These are phyloP conservation scores for Lepidonotus clava DNA, from an alignment of 2,888 invertebrate genomes.

Conservation along the genomic window DNA sequence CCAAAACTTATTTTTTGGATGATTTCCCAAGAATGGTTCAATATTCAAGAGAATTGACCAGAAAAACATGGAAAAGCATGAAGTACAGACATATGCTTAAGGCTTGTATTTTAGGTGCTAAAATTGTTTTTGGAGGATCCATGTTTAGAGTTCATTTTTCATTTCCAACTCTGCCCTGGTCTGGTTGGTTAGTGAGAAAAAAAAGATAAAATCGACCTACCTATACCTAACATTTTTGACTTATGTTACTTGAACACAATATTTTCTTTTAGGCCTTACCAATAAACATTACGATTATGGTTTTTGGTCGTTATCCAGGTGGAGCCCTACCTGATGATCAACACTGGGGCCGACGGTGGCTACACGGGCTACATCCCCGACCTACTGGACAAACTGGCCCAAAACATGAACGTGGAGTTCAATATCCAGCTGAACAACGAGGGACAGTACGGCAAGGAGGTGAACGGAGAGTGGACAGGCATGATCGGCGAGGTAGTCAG, in stretches of 20 bases:
- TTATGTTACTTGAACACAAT: not conserved
- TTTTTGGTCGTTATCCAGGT: not conserved
- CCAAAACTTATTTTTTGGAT: too few species aligned
- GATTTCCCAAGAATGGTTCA: too few species aligned
- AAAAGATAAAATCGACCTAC: too few species aligned
- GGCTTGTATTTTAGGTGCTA: too few species aligned
- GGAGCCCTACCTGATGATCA: not conserved
- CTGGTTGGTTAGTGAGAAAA: too few species aligned
- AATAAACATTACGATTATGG: not conserved
- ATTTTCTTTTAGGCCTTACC: not conserved
- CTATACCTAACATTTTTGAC: not conserved
- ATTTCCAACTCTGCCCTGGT: not conserved
- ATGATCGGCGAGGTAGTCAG: constrained; percentile 44
- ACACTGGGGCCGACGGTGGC: not conserved
- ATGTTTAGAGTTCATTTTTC: not conserved
- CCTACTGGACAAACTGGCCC: not conserved
- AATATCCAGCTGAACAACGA: not conserved
- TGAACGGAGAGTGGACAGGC: not conserved
- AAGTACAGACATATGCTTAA: too few species aligned
- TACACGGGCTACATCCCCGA: constrained; percentile 29
- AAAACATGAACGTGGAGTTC: constrained; percentile 25
- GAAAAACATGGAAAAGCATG: too few species aligned
- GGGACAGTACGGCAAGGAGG: constrained; percentile 27
- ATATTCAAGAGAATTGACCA: too few species aligned
- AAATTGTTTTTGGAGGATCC: not conserved